These are phyloP conservation scores for Alaudala cheleensis DNA, from an alignment of 2,113 vertebrate species.

Conservation along the genomic window DNA sequence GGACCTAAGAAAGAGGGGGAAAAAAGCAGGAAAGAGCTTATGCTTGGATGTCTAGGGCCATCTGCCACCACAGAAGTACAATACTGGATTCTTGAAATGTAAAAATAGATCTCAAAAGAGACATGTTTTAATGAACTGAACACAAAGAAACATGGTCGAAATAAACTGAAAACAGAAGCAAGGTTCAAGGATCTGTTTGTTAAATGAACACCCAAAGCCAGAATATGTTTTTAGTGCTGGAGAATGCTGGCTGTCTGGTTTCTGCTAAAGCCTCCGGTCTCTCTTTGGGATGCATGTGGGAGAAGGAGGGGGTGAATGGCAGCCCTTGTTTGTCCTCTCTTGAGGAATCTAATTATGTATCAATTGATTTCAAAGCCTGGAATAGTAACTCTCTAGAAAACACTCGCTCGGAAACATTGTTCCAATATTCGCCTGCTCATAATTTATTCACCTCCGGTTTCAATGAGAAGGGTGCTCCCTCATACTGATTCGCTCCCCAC, in stretches of 20 bases:
- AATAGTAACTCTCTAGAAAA: constrained; percentile 71
- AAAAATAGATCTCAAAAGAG: constrained; percentile 73
- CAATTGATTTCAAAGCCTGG: constrained; percentile 74
- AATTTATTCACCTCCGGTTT: constrained; percentile 66
- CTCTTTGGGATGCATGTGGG: constrained; percentile 71
- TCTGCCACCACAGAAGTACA: constrained; percentile 70
- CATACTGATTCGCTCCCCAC: background rate
- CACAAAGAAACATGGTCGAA: constrained; percentile 70
- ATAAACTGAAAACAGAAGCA: constrained; percentile 75
- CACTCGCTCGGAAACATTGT: constrained; percentile 61
- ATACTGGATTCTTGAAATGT: constrained; percentile 73
- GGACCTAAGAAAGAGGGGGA: constrained; percentile 4
- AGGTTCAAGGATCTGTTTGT: constrained; percentile 76
- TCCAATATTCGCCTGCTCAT: constrained; percentile 51
- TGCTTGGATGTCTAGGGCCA: constrained; percentile 67
- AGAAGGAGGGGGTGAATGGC: constrained; percentile 71
- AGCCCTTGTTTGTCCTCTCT: constrained; percentile 73
- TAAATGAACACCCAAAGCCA: constrained; percentile 76
- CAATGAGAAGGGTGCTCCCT: constrained; percentile 10
- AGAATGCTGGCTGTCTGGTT: constrained; percentile 75
- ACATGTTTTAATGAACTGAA: constrained; percentile 74
- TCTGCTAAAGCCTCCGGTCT: constrained; percentile 62
- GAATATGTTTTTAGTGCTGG: constrained; percentile 75
- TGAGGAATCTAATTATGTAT: constrained; percentile 76
- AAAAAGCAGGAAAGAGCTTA: constrained; percentile 56